A percentile compares a stretch with the other conserved stretches of the same genome.
Evolutionary conservation across 2,113 vertebrate genomes (phyloP).

Genomic region (Neofelis nebulosa): DNA sequence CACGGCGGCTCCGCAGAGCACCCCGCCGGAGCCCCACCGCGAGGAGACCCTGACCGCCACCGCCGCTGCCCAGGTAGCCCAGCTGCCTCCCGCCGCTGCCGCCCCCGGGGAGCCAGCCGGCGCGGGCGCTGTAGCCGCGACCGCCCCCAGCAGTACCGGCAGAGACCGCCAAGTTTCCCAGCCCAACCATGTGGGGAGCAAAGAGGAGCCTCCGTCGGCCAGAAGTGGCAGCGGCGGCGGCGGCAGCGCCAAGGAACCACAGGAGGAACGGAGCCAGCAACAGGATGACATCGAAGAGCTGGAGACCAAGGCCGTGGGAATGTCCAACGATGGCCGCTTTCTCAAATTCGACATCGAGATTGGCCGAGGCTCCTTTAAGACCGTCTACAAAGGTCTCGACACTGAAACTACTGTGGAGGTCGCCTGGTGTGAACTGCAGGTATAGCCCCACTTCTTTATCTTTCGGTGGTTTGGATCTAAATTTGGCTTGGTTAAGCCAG

Average conservation of each 20-base stretch:
- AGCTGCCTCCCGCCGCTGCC: slow-evolving; percentile 44
- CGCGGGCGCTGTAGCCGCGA: slow-evolving; percentile 57
- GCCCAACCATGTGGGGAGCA: slow-evolving; percentile 71
- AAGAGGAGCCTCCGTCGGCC: slow-evolving; percentile 54
- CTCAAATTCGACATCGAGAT: slow-evolving; percentile 99
- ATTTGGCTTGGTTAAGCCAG: neutral
- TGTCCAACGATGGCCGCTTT: slow-evolving; percentile 96
- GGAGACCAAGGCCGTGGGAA: slow-evolving; percentile 98
- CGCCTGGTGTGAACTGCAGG: slow-evolving; percentile 99
- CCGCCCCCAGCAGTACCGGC: slow-evolving; percentile 48
- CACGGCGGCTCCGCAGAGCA: slow-evolving; percentile 70
- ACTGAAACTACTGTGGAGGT: slow-evolving; percentile 99
- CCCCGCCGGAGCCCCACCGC: slow-evolving; percentile 47
- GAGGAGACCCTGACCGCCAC: slow-evolving; percentile 54
- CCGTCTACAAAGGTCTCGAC: slow-evolving; percentile 98
- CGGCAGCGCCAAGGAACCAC: slow-evolving; percentile 81
- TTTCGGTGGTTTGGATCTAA: neutral
- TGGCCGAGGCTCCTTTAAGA: slow-evolving; percentile 98
- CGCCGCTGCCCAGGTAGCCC: slow-evolving; percentile 42
- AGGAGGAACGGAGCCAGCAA: slow-evolving; percentile 86
- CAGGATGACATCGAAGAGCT: slow-evolving; percentile 97
- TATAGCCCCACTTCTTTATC: slow-evolving; percentile 78
- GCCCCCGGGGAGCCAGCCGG: slow-evolving; percentile 55
- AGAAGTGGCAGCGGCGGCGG: slow-evolving; percentile 82
- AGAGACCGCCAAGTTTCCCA: slow-evolving; percentile 73